Evolutionary conservation across 2,113 vertebrate species (phyloP).

Genomic region (Pampusana beccarii): DNA sequence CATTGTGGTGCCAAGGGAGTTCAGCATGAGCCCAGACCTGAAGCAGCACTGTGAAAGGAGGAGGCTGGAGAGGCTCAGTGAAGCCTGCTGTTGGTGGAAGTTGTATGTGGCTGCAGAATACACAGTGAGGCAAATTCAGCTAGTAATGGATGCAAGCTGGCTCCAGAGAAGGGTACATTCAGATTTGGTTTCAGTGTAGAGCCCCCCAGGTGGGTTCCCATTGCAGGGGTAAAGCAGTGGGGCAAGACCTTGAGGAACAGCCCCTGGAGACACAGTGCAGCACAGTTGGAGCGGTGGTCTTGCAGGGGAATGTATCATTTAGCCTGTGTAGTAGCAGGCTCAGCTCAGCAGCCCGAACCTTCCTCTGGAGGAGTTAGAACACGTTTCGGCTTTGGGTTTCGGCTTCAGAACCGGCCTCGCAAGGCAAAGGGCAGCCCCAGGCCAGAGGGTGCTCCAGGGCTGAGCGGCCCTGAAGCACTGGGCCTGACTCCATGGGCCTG

Average conservation of each 20-base stretch:
- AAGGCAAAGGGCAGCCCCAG: neutral
- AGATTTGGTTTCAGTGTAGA: neutral
- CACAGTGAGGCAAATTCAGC: neutral
- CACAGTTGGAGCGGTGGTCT: neutral
- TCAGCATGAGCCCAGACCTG: neutral
- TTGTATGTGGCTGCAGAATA: neutral
- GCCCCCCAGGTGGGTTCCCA: neutral
- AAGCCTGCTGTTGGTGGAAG: neutral
- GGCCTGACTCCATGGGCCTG: neutral
- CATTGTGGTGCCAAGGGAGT: rapidly evolving
- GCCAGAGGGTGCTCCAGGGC: neutral
- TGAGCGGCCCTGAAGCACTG: rapidly evolving
- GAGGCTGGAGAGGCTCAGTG: neutral
- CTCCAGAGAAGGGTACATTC: neutral
- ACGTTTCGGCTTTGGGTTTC: neutral
- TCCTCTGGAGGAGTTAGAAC: neutral
- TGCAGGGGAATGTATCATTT: rapidly evolving
- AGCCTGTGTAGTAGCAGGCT: neutral
- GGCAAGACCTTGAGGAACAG: neutral
- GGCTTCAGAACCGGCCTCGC: rapidly evolving
- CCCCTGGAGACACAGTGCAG: rapidly evolving
- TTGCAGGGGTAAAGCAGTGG: neutral
- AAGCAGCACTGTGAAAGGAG: neutral
- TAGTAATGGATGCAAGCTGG: rapidly evolving
- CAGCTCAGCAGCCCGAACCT: neutral